phyloP scores from a whole-genome alignment of 2,113 vertebrate species.

The Neodontobutis hainanensis region DNA sequence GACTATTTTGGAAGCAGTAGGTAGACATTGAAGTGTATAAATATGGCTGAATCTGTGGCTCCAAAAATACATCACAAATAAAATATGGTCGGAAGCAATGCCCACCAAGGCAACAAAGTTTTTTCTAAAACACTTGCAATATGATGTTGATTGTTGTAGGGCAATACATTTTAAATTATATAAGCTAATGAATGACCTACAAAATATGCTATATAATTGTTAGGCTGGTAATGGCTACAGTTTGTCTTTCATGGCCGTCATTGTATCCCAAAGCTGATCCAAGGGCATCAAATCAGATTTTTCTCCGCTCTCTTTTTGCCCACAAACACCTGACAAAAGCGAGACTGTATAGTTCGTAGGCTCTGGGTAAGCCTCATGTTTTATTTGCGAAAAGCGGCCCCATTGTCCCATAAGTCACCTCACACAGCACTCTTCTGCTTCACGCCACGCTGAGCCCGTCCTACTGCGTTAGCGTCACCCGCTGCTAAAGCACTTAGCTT shows the following conservation, averaged over 20 bases:
- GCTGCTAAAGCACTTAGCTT: conserved; percentile 70
- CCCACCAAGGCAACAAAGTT: too few species aligned
- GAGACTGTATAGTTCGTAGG: conserved; percentile 61
- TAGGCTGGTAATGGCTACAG: background rate
- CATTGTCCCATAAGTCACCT: conserved; percentile 80
- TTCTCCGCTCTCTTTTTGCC: conserved; percentile 13
- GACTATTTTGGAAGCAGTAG: too few species aligned
- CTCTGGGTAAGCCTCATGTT: conserved; percentile 78
- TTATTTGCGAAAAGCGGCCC: conserved; percentile 78
- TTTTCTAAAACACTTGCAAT: too few species aligned
- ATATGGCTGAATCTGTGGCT: too few species aligned
- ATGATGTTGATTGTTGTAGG: too few species aligned
- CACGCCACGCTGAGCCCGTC: conserved; percentile 71
- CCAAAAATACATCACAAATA: too few species aligned
- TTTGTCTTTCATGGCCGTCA: conserved; percentile 14
- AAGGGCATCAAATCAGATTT: conserved; percentile 55
- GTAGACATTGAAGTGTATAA: too few species aligned
- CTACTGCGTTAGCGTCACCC: conserved; percentile 60
- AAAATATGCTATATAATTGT: background rate
- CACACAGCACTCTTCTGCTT: conserved; percentile 76
- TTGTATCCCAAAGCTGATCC: conserved; percentile 42
- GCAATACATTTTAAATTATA: too few species aligned
- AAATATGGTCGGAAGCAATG: too few species aligned
- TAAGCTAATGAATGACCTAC: too few species aligned
- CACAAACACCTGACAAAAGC: conserved; percentile 69